Conservation (phyloP, 2,888 invertebrate species). For the Camponotus fellah region DNA sequence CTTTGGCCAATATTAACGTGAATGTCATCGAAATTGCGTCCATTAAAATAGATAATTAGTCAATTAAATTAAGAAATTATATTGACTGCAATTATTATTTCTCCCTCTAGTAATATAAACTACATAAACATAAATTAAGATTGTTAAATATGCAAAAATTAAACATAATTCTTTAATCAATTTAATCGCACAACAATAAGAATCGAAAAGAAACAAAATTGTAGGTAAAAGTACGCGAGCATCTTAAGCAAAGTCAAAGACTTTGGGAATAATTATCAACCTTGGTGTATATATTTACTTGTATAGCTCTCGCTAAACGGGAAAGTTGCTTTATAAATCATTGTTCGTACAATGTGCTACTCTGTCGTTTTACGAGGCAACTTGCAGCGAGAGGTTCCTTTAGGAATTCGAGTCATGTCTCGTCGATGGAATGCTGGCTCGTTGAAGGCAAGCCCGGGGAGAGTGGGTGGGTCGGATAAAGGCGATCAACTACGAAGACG, state of each 20-base stretch:
- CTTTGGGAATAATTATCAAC: constrained; percentile 28
- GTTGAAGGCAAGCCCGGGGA: constrained; percentile 29
- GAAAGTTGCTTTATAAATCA: constrained; percentile 48
- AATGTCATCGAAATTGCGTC: too few species aligned
- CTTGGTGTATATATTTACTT: background rate
- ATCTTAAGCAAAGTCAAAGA: background rate
- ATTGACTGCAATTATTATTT: too few species aligned
- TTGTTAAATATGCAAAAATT: too few species aligned
- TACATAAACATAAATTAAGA: too few species aligned
- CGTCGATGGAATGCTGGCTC: constrained; percentile 52
- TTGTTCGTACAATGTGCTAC: constrained; percentile 35
- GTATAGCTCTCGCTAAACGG: constrained; percentile 26
- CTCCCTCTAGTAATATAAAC: too few species aligned
- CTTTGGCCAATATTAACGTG: too few species aligned
- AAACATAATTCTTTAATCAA: background rate
- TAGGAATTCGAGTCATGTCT: constrained; percentile 61
- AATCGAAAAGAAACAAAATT: background rate
- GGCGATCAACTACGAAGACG: constrained; percentile 58
- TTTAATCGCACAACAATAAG: background rate
- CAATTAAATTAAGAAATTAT: too few species aligned
- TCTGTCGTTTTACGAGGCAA: constrained; percentile 56
- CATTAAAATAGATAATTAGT: too few species aligned
- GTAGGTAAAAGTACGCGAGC: background rate
- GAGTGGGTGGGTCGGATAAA: constrained; percentile 46
- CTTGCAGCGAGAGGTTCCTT: constrained; percentile 31